Evolutionary conservation across 2,797 vertebrate species (phyloP).

Genomic region (Sebastolobus alascanus): DNA sequence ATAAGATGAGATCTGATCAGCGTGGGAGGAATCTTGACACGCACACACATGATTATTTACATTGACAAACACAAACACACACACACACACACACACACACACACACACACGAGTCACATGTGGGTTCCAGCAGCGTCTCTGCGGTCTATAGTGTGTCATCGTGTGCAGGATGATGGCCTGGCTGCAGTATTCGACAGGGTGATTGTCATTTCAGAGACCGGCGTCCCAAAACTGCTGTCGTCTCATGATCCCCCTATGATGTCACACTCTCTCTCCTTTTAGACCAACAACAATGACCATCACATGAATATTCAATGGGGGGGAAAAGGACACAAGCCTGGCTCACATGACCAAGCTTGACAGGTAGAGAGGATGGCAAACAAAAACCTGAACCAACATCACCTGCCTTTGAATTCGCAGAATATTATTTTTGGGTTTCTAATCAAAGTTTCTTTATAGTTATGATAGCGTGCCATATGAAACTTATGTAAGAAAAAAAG

Average conservation of each 20-base stretch:
- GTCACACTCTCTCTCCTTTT: conserved; percentile 56
- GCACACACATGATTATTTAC: not conserved
- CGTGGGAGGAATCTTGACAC: not conserved
- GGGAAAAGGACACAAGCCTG: not conserved
- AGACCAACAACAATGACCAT: conserved; percentile 43
- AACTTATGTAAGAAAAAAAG: not conserved
- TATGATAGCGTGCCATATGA: not conserved
- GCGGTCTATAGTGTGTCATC: conserved; percentile 6
- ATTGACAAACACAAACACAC: not conserved
- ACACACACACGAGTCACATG: conserved; percentile 2
- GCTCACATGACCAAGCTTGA: conserved; percentile 41
- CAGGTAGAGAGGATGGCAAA: conserved; percentile 19
- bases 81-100: not conserved
- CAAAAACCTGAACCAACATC: not conserved
- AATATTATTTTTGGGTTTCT: not conserved
- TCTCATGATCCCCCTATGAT: conserved; percentile 59
- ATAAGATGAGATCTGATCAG: conserved; percentile 48
- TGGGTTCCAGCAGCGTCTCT: conserved; percentile 37
- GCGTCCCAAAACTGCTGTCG: conserved; percentile 24
- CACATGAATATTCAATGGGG: conserved; percentile 35
- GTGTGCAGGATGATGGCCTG: not conserved
- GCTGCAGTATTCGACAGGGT: conserved; percentile 33
- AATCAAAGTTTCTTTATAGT: not conserved
- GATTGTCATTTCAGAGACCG: conserved; percentile 49
- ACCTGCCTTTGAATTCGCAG: not conserved